Evolutionary conservation across 2,797 vertebrate genomes (phyloP), one percentile per base, ranked within the genome.

Genomic region (Heterohyrax brucei): DNA sequence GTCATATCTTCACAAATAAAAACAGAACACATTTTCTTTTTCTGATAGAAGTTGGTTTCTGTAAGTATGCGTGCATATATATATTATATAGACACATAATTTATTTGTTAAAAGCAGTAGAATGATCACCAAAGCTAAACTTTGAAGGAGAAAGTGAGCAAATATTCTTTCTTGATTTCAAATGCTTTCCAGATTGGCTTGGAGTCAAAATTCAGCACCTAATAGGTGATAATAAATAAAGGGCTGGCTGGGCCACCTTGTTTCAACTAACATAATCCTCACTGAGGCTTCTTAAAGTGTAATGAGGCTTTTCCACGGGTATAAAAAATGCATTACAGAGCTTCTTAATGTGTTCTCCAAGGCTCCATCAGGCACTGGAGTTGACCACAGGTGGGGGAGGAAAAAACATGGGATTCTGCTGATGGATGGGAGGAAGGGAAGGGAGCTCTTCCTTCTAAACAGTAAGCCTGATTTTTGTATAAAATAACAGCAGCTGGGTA

Each of bases 221-320:
- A 66, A 66, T 46, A 72, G 30, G 64, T 70, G 18, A 26, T 80
- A 48, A 89, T 14, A 87, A 73, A 44, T 70, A 77, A 80, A 84
- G 44, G 19, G 59, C 26, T 61, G 39, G 26, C 24, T 92, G 28
- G 16, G 33, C 28, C 87, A 73, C 7, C 66, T 95, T 50, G 89
- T 59, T 62, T 93, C 30, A 77, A 50, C 30, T 62, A 59, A 70
- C 26, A 94, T 92, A 90, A 91, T 22, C 22, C 39, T 93, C 7
- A 21, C 14, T 80, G 28, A 75, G 1, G 75, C 21, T 93, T 94
- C 39, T 44, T 13, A 30, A 80, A 70, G 13, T 48, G 75, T 70
- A 73, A 73, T 13, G 59, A 91, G 33, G 44, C 10, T 86, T 53
- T 85, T 70, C 26, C 28, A 81, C 24, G n/a, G 30, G 22, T 64